These are phyloP conservation scores for Pelobates cultripes DNA, from an alignment of 2,797 vertebrate species.

Conservation along the genomic window DNA sequence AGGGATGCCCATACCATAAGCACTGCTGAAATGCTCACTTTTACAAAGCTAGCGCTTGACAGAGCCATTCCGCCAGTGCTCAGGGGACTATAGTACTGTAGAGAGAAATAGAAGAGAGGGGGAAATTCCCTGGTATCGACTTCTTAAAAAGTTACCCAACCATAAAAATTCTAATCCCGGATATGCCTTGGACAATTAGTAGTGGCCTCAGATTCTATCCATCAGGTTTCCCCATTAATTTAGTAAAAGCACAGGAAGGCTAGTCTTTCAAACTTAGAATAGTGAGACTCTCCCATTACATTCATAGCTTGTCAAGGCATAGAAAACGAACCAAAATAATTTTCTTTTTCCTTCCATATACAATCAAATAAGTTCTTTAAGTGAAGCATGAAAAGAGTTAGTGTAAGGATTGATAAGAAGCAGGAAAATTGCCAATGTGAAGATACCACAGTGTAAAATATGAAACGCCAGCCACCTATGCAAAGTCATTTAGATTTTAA, in stretches of 20 bases:
- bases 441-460: conserved; percentile 19
- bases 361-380: conserved; percentile 32
- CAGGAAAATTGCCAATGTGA: conserved; percentile 40
- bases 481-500: conserved; percentile 36
- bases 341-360: conserved; percentile 42
- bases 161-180: no score
- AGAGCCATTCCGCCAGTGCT: no score
- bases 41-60: no score
- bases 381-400: conserved; percentile 40
- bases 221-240: no score
- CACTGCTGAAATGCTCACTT: no score
- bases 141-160: no score
- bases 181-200: no score
- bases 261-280: background rate
- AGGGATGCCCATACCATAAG: no score
- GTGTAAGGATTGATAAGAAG: conserved; percentile 25
- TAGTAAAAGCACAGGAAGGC: background rate
- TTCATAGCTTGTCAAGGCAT: background rate
- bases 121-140: no score
- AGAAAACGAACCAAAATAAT: background rate
- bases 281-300: background rate
- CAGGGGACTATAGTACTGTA: no score
- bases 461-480: conserved; percentile 34
- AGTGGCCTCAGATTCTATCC: no score
- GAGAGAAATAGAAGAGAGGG: no score